A percentile compares a stretch with the other conserved stretches of the same genome.
phyloP scores from a whole-genome alignment of 2,888 invertebrate species.

The Pherbina coryleti region DNA sequence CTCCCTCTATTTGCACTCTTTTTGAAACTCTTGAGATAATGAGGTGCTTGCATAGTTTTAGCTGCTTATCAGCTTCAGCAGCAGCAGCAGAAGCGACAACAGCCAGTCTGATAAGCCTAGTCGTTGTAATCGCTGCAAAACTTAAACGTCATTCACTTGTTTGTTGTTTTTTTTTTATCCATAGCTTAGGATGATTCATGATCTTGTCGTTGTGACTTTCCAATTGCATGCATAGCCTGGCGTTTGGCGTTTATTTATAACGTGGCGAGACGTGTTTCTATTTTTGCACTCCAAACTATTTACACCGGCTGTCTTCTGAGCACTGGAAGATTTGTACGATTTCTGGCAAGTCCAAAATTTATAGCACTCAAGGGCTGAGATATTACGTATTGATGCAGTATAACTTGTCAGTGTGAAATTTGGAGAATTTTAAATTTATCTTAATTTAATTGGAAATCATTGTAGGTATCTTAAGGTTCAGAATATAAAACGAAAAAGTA shows the following conservation, averaged over 20 bases:
- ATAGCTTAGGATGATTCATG: conserved; percentile 16
- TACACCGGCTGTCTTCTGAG: neutral
- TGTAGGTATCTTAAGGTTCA: too few species aligned
- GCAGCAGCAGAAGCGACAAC: neutral
- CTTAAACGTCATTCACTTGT: conserved; percentile 17
- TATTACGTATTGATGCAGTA: neutral
- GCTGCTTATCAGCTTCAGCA: neutral
- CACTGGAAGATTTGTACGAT: neutral
- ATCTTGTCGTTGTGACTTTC: neutral
- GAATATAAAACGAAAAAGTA: too few species aligned
- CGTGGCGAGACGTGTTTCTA: conserved; percentile 47
- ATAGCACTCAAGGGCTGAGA: neutral
- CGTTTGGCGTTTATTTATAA: conserved; percentile 44
- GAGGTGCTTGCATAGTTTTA: too few species aligned
- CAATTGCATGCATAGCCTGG: neutral
- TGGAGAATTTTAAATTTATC: too few species aligned
- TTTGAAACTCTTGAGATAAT: too few species aligned
- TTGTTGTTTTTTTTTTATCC: too few species aligned
- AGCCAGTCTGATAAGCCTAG: neutral
- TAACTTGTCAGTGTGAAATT: too few species aligned
- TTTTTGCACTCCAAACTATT: conserved; percentile 44
- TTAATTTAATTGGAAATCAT: too few species aligned
- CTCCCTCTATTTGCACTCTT: neutral
- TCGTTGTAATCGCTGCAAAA: neutral
- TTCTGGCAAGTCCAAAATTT: neutral